Percentiles rank a stretch among this genome's conserved stretches.
These are phyloP conservation scores for Danaus plexippus DNA, from an alignment of 1,140 invertebrate species.

Conservation along the genomic window DNA sequence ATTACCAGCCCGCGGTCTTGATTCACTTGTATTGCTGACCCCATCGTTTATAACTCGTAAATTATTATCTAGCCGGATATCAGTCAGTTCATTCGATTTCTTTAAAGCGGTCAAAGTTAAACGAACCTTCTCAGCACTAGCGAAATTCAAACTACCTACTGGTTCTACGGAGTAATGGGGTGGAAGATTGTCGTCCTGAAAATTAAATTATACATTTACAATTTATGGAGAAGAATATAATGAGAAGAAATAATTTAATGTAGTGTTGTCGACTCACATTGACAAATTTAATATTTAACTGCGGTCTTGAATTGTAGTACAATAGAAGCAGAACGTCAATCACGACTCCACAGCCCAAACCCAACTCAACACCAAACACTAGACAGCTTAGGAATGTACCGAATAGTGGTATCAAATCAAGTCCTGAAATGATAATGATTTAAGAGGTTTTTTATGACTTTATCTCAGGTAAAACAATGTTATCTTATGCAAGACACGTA, in stretches of 20 bases:
- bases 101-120: conserved; percentile 35
- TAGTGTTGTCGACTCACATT: conserved; percentile 36
- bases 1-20: conserved; percentile 18
- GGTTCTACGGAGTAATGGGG: conserved; percentile 50
- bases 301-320: conserved; percentile 84
- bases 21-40: conserved; percentile 15
- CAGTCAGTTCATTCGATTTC: conserved; percentile 21
- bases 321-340: conserved; percentile 85
- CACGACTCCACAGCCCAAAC: conserved; percentile 86
- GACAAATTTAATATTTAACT: conserved; percentile 69
- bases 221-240: neutral
- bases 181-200: conserved; percentile 38
- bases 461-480: neutral
- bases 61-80: conserved; percentile 24
- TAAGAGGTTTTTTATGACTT: neutral
- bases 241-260: conserved; percentile 4
- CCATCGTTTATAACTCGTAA: conserved; percentile 30
- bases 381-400: conserved; percentile 83
- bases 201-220: conserved; percentile 4
- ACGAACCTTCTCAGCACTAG: conserved; percentile 51
- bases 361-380: conserved; percentile 84
- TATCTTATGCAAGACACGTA: neutral
- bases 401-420: conserved; percentile 82
- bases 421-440: conserved; percentile 72
- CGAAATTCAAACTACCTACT: conserved; percentile 53